Percentiles rank a stretch among this genome's conserved stretches.
Conservation (phyloP, 2,888 invertebrate genomes). For the Eledona agricola region DNA sequence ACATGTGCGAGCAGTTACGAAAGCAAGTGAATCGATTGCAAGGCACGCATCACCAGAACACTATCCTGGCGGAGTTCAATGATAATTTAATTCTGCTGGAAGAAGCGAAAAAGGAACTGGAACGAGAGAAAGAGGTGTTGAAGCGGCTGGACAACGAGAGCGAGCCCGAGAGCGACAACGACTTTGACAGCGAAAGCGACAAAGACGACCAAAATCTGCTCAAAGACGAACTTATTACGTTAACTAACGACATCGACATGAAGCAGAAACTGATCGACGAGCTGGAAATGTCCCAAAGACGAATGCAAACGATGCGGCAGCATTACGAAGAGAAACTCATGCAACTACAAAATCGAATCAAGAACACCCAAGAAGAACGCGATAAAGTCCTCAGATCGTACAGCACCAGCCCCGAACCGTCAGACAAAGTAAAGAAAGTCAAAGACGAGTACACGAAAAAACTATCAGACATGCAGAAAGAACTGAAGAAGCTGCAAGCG, state of each 20-base stretch:
- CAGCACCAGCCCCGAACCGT: slow-evolving; percentile 64
- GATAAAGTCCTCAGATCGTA: slow-evolving; percentile 81
- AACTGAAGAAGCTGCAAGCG: slow-evolving; percentile 83
- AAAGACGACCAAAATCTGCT: slow-evolving; percentile 68
- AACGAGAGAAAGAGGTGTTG: slow-evolving; percentile 69
- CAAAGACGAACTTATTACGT: slow-evolving; percentile 83
- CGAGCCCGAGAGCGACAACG: slow-evolving; percentile 64
- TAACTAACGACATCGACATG: slow-evolving; percentile 93
- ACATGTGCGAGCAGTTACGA: slow-evolving; percentile 77
- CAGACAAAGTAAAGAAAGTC: slow-evolving; percentile 80
- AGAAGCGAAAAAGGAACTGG: slow-evolving; percentile 82
- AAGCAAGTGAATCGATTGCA: slow-evolving; percentile 61
- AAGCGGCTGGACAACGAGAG: slow-evolving; percentile 66
- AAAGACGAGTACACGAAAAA: slow-evolving; percentile 91
- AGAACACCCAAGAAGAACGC: slow-evolving; percentile 88
- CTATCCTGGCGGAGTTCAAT: slow-evolving; percentile 45
- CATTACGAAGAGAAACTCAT: slow-evolving; percentile 94
- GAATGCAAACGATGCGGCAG: slow-evolving; percentile 83
- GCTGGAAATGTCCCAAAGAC: slow-evolving; percentile 86
- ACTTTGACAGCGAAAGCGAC: slow-evolving; percentile 69
- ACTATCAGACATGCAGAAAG: slow-evolving; percentile 82
- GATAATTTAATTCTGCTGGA: slow-evolving; percentile 70
- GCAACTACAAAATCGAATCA: slow-evolving; percentile 84
- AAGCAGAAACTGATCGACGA: slow-evolving; percentile 95
- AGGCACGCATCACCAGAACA: slow-evolving; percentile 44